Evolutionary conservation across 2,888 invertebrate genomes (phyloP).

Genomic region (Agrochola circellaris): DNA sequence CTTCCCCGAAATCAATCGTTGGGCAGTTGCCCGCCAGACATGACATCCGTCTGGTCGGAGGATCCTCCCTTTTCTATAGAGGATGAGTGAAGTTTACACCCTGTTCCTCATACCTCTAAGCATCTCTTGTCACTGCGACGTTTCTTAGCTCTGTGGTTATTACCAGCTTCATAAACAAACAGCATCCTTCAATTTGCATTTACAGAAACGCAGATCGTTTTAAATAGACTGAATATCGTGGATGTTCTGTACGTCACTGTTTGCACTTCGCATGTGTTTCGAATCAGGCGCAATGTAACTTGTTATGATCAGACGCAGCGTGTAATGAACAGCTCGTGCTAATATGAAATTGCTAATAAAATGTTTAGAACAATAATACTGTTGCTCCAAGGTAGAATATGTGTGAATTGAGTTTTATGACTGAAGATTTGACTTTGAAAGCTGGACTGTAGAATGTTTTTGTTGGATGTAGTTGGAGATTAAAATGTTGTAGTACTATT

Average conservation of each 20-base stretch:
- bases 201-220: slow-evolving; percentile 52
- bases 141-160: slow-evolving; percentile 5
- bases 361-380: slow-evolving; percentile 50
- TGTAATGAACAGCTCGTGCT: slow-evolving; percentile 72
- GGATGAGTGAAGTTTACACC: no score
- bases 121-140: not conserved
- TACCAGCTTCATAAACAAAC: slow-evolving; percentile 24
- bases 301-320: slow-evolving; percentile 69
- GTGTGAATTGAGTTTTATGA: slow-evolving; percentile 45
- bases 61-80: no score
- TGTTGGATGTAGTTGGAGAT: not conserved
- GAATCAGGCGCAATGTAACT: slow-evolving; percentile 73
- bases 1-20: no score
- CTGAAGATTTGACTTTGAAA: slow-evolving; percentile 19
- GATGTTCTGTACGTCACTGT: slow-evolving; percentile 51
- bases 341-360: slow-evolving; percentile 64
- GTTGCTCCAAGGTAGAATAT: slow-evolving; percentile 22
- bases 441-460: slow-evolving; percentile 3
- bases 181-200: slow-evolving; percentile 49
- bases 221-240: slow-evolving; percentile 63
- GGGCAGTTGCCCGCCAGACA: no score
- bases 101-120: no score
- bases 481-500: slow-evolving; percentile 17
- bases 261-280: slow-evolving; percentile 72
- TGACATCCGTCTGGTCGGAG: no score